A percentile compares a stretch with the other conserved stretches of the same genome.
phyloP scores from a whole-genome alignment of 1,140 invertebrate species.

The Lepidurus packardi region DNA sequence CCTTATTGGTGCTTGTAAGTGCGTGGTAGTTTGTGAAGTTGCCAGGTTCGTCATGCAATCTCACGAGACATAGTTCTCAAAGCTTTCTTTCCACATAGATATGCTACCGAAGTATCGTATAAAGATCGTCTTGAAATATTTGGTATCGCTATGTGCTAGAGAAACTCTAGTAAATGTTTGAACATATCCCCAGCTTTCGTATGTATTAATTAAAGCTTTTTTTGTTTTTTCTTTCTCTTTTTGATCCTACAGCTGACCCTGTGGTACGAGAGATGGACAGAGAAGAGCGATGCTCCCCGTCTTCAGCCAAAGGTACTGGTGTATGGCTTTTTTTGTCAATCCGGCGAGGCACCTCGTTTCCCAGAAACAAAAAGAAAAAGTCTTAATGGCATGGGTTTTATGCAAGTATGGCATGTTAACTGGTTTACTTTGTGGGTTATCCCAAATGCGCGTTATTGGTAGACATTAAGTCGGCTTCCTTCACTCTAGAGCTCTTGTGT shows the following conservation, averaged over 20 bases:
- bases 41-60: not conserved
- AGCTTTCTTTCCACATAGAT: not conserved
- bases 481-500: not conserved
- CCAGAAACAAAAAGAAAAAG: not conserved
- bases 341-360: too few species aligned
- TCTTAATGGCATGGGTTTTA: not conserved
- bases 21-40: constrained; percentile 12
- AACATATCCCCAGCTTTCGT: not conserved
- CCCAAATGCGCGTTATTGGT: not conserved
- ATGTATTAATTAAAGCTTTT: not conserved
- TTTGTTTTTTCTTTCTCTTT: not conserved
- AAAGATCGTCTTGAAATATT: too few species aligned
- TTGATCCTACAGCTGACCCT: not conserved
- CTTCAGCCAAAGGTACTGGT: not conserved
- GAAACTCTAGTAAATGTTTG: not conserved
- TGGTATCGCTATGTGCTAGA: too few species aligned
- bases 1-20: constrained; percentile 2
- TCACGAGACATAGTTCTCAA: not conserved
- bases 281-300: not conserved
- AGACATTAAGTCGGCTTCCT: not conserved
- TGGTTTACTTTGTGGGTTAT: not conserved
- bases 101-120: not conserved
- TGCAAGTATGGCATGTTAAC: not conserved
- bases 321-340: too few species aligned
- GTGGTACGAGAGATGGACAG: not conserved